phyloP scores from a whole-genome alignment of 2,113 vertebrate genomes.

The Synchiropus splendidus region DNA sequence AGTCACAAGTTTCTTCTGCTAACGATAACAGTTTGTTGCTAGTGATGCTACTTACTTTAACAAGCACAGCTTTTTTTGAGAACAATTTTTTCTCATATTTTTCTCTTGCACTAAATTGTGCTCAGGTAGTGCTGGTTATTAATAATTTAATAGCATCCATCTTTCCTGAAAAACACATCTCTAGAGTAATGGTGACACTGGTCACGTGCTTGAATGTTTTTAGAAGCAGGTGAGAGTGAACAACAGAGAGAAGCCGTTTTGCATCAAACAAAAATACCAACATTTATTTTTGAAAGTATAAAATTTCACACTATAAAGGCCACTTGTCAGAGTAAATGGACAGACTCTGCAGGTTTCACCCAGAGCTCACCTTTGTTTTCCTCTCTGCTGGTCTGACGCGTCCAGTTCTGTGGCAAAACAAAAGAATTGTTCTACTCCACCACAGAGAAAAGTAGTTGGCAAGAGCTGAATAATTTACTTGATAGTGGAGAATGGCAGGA shows the following conservation, averaged over 20 bases:
- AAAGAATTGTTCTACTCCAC: conserved; percentile 59
- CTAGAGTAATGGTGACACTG: neutral
- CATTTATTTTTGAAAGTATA: conserved; percentile 78
- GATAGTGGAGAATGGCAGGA: conserved; percentile 63
- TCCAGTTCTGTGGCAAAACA: conserved; percentile 61
- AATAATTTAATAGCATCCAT: no score
- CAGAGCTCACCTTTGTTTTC: conserved; percentile 48
- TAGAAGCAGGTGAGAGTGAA: neutral
- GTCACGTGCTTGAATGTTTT: neutral
- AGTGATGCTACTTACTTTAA: no score
- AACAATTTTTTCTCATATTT: no score
- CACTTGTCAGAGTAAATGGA: conserved; percentile 72
- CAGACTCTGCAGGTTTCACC: conserved; percentile 65
- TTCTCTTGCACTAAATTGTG: no score
- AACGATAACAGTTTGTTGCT: no score
- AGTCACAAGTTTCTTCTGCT: no score
- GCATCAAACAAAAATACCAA: conserved; percentile 73
- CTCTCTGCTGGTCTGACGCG: conserved; percentile 52
- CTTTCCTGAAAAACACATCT: neutral
- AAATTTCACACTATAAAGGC: conserved; percentile 78
- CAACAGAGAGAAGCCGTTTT: conserved; percentile 27
- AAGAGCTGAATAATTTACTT: conserved; percentile 64
- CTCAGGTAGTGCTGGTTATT: no score
- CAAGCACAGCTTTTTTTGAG: no score
- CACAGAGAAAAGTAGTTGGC: conserved; percentile 60